Evolutionary conservation across 1,140 invertebrate genomes (phyloP).

Genomic region (Hypsibius dujardini): DNA sequence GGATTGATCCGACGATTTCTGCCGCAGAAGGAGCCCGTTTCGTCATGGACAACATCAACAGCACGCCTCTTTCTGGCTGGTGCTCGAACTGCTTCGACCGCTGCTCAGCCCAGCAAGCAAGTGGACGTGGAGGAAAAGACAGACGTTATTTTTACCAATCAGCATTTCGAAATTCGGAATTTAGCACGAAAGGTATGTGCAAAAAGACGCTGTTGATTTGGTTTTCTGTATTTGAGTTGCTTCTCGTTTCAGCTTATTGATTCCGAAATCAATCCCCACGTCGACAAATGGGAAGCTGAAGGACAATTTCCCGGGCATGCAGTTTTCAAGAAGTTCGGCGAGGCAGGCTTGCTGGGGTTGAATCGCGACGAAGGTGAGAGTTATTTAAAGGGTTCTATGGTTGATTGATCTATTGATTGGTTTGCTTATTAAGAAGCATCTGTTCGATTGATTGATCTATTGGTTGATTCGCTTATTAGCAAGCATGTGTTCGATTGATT

Average conservation of each 20-base stretch:
- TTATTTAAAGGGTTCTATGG: background rate
- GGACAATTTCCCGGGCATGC: constrained; percentile 38
- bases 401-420: background rate
- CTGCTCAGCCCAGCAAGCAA: no score
- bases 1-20: no score
- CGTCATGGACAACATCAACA: no score
- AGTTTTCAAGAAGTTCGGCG: constrained; percentile 41
- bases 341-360: constrained; percentile 41
- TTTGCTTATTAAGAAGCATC: background rate
- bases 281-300: constrained; percentile 41
- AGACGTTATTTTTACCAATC: constrained; percentile 3
- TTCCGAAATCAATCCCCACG: constrained; percentile 42
- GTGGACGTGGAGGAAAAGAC: background rate
- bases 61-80: no score
- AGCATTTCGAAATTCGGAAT: constrained; percentile 8
- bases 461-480: background rate
- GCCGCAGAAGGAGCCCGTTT: no score
- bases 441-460: background rate
- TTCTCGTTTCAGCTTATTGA: constrained; percentile 36
- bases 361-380: constrained; percentile 33
- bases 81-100: no score
- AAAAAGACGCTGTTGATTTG: background rate
- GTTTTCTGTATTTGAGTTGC: background rate
- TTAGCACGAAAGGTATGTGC: constrained; percentile 1
- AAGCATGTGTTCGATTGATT: background rate